phyloP scores from a whole-genome alignment of 2,888 invertebrate genomes.

The Xylophagus ater region DNA sequence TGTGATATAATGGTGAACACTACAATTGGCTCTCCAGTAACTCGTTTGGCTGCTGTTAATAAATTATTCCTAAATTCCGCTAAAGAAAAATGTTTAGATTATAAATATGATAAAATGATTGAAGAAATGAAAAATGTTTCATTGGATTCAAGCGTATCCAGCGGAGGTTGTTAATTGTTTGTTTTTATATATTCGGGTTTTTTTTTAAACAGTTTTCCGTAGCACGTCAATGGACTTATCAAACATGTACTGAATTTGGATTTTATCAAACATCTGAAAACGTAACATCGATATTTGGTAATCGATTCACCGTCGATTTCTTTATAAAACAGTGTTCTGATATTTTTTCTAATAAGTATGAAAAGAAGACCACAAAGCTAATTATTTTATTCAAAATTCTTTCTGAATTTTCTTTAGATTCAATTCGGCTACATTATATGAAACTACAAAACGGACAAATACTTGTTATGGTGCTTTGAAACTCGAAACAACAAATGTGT shows the following conservation, averaged over 20 bases:
- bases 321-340: slow-evolving; percentile 73
- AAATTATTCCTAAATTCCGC: slow-evolving; percentile 51
- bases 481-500: slow-evolving; percentile 57
- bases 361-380: slow-evolving; percentile 11
- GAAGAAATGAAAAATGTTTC: slow-evolving; percentile 51
- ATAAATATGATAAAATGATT: slow-evolving; percentile 67
- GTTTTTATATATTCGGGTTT: background rate
- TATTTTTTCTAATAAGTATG: slow-evolving; percentile 64
- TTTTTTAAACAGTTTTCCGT: slow-evolving; percentile 11
- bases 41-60: slow-evolving; percentile 64
- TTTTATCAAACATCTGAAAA: slow-evolving; percentile 77
- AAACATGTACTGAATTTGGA: slow-evolving; percentile 93
- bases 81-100: slow-evolving; percentile 69
- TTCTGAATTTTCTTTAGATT: slow-evolving; percentile 43
- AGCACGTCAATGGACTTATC: slow-evolving; percentile 86
- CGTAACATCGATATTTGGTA: slow-evolving; percentile 53
- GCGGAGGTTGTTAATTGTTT: slow-evolving; percentile 19
- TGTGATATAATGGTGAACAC: slow-evolving; percentile 64
- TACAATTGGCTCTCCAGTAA: slow-evolving; percentile 48
- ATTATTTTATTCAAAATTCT: background rate
- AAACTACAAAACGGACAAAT: slow-evolving; percentile 61
- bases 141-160: slow-evolving; percentile 61
- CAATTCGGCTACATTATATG: slow-evolving; percentile 47
- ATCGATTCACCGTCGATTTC: slow-evolving; percentile 63
- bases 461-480: slow-evolving; percentile 65